These are phyloP conservation scores for Vulpes lagopus DNA, from an alignment of 2,113 vertebrate genomes.

Conservation along the genomic window DNA sequence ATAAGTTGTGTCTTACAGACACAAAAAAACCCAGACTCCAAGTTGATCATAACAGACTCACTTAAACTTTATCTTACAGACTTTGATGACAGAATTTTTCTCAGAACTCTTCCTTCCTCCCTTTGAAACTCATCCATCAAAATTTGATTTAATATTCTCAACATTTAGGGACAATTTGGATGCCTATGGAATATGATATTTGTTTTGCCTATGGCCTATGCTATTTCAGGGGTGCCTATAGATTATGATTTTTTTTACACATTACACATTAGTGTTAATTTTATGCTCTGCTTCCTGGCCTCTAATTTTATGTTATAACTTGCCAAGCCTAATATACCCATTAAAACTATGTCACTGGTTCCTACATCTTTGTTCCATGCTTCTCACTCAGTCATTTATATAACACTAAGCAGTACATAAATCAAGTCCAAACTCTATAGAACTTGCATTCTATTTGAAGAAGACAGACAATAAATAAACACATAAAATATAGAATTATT, in stretches of 20 bases:
- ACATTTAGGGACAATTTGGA: not conserved
- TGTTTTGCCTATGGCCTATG: not conserved
- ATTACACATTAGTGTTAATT: not conserved
- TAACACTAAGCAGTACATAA: not conserved
- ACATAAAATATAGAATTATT: not conserved
- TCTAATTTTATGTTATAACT: not conserved
- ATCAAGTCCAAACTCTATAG: not conserved
- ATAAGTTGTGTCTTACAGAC: not conserved
- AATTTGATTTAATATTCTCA: not conserved
- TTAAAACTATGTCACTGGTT: not conserved
- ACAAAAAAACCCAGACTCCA: not conserved
- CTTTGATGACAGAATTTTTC: not conserved
- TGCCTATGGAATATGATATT: not conserved
- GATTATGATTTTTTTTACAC: not conserved
- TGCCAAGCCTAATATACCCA: not conserved
- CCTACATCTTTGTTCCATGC: not conserved
- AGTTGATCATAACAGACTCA: not conserved
- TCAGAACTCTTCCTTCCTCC: not conserved
- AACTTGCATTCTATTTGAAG: not conserved
- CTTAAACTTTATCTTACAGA: not conserved
- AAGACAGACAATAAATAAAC: not conserved
- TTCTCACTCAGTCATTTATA: not conserved
- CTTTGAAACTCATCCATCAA: not conserved
- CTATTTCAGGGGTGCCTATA: not conserved
- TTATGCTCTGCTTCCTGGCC: not conserved